Percentiles rank a stretch among this genome's conserved stretches.
Evolutionary conservation across 2,113 vertebrate species (phyloP).

Genomic region (Catharus fuscescens): DNA sequence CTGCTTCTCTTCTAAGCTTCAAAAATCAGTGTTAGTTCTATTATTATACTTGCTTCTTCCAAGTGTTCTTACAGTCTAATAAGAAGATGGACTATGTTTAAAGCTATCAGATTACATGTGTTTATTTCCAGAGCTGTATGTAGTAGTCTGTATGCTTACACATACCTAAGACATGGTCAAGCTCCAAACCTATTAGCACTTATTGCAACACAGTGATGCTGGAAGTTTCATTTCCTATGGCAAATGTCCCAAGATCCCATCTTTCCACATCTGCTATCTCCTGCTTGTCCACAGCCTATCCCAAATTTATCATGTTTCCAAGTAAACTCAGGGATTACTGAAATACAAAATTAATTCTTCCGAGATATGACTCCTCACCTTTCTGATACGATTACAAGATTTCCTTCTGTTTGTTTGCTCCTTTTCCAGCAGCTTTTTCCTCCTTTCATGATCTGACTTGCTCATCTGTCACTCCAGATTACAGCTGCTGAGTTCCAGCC

Average conservation of each 20-base stretch:
- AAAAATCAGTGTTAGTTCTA: neutral
- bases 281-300: neutral
- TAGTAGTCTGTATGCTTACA: neutral
- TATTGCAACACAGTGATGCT: neutral
- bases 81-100: neutral
- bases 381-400: neutral
- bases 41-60: neutral
- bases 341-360: neutral
- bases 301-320: neutral
- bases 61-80: neutral
- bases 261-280: neutral
- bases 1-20: neutral
- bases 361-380: neutral
- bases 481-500: slow-evolving; percentile 6
- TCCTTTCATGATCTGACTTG: slow-evolving; percentile 53
- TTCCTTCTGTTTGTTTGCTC: neutral
- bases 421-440: neutral
- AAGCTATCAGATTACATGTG: neutral
- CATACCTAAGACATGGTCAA: neutral
- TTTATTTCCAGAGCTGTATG: slow-evolving; percentile 46
- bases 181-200: neutral
- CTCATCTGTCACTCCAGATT: slow-evolving; percentile 32
- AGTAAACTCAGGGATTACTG: neutral
- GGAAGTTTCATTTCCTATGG: slow-evolving; percentile 19
- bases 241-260: neutral